A percentile compares a stretch with the other conserved stretches of the same genome.
Evolutionary conservation across 2,888 invertebrate genomes (phyloP).

Genomic region (Eulithis prunata): DNA sequence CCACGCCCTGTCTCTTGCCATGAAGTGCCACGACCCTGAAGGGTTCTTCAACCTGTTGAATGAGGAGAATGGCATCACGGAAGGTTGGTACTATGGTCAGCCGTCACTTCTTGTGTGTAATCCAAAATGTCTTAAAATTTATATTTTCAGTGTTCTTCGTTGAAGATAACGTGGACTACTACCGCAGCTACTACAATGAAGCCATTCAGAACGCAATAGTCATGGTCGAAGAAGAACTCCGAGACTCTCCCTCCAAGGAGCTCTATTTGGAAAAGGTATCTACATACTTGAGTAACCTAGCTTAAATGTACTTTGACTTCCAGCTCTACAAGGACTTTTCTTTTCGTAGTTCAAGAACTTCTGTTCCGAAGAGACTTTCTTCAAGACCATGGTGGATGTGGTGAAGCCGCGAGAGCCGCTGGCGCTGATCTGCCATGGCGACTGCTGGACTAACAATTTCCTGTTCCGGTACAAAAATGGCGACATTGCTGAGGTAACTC

Average conservation of each 20-base stretch:
- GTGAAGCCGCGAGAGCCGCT: conserved; percentile 86
- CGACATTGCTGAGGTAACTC: conserved; percentile 79
- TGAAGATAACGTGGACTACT: conserved; percentile 87
- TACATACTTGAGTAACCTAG: not conserved
- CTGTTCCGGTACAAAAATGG: conserved; percentile 85
- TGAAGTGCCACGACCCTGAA: conserved; percentile 84
- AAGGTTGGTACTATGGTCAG: conserved; percentile 50
- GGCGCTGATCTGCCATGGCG: conserved; percentile 89
- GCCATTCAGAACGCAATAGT: conserved; percentile 86
- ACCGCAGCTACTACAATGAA: conserved; percentile 87
- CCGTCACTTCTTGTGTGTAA: not conserved
- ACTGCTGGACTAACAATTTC: conserved; percentile 91
- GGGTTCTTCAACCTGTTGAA: conserved; percentile 81
- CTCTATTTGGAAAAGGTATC: conserved; percentile 80
- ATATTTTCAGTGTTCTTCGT: conserved; percentile 82
- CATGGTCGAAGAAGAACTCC: conserved; percentile 83
- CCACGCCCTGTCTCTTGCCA: conserved; percentile 86
- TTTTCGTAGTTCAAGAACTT: conserved; percentile 77
- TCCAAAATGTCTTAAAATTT: not conserved
- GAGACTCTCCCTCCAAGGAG: conserved; percentile 68
- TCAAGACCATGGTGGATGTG: conserved; percentile 87
- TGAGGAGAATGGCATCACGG: conserved; percentile 75
- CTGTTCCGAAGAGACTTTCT: conserved; percentile 86
- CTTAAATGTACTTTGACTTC: not conserved
- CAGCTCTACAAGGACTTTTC: no score